Evolutionary conservation across 2,797 vertebrate species (phyloP).

Genomic region (Lagorchestes hirsutus): DNA sequence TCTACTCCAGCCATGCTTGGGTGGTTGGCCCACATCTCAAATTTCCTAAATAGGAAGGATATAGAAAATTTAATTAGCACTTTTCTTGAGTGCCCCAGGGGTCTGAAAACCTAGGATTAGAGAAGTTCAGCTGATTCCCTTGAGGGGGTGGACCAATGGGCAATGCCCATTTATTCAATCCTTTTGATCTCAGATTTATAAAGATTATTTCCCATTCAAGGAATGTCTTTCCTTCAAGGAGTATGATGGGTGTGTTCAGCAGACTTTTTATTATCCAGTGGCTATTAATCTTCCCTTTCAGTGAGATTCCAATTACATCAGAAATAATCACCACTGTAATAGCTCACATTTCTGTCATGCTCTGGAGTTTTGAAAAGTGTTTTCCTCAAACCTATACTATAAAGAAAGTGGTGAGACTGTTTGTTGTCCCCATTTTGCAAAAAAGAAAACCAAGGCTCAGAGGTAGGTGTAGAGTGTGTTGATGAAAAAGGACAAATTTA

Average conservation of each 20-base stretch:
- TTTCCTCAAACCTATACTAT: neutral
- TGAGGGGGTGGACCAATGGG: neutral
- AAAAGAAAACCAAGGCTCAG: neutral
- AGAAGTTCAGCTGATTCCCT: neutral
- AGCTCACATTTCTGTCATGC: neutral
- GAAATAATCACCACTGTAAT: neutral
- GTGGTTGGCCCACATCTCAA: neutral
- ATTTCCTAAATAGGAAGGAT: neutral
- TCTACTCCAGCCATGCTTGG: neutral
- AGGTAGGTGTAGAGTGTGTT: neutral
- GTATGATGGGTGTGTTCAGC: neutral
- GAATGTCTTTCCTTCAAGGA: neutral
- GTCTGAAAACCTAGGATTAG: neutral
- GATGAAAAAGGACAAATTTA: neutral
- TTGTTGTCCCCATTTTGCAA: neutral
- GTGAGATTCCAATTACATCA: neutral
- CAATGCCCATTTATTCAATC: neutral
- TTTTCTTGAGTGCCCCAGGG: neutral
- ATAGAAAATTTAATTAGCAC: neutral
- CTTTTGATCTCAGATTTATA: neutral
- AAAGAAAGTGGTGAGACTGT: neutral
- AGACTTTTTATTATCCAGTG: neutral
- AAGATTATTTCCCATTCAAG: constrained; percentile 4
- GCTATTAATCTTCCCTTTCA: neutral
- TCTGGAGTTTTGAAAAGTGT: neutral